Evolutionary conservation across 1,140 invertebrate genomes (phyloP).

Genomic region (Drosophila chauvacae): DNA sequence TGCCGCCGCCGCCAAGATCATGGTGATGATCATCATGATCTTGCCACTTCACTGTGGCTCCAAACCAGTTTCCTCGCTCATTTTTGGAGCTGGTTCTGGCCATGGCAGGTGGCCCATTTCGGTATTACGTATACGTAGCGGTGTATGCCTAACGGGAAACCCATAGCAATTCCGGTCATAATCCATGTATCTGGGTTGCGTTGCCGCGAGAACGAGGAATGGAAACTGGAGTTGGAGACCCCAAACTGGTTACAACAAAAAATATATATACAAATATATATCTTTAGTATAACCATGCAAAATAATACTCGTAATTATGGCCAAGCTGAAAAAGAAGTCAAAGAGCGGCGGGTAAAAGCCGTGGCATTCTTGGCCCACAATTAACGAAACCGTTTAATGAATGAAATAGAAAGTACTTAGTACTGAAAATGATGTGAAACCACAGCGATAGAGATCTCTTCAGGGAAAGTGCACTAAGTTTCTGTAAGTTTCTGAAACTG

Average conservation of each 20-base stretch:
- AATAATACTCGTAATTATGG: conserved; percentile 28
- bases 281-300: conserved; percentile 35
- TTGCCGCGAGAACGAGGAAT: conserved; percentile 44
- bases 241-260: conserved; percentile 45
- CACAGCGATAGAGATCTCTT: conserved; percentile 55
- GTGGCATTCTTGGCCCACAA: conserved; percentile 52
- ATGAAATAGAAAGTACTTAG: conserved; percentile 78
- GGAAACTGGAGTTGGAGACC: conserved; percentile 4
- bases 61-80: conserved; percentile 39
- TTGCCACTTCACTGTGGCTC: conserved; percentile 16
- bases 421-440: conserved; percentile 55
- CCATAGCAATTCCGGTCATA: conserved; percentile 42
- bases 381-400: conserved; percentile 62
- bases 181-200: conserved; percentile 72
- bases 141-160: conserved; percentile 38
- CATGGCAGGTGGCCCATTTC: conserved; percentile 59
- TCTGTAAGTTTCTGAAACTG: conserved; percentile 8
- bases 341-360: conserved; percentile 47
- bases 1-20: conserved; percentile 20
- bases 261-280: background rate
- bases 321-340: conserved; percentile 30
- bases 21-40: conserved; percentile 19
- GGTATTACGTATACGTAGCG: conserved; percentile 70
- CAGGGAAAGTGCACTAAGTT: conserved; percentile 66
- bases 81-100: conserved; percentile 50